Conservation (phyloP, 2,888 invertebrate species). For the Mongoloraphidia duomilia region DNA sequence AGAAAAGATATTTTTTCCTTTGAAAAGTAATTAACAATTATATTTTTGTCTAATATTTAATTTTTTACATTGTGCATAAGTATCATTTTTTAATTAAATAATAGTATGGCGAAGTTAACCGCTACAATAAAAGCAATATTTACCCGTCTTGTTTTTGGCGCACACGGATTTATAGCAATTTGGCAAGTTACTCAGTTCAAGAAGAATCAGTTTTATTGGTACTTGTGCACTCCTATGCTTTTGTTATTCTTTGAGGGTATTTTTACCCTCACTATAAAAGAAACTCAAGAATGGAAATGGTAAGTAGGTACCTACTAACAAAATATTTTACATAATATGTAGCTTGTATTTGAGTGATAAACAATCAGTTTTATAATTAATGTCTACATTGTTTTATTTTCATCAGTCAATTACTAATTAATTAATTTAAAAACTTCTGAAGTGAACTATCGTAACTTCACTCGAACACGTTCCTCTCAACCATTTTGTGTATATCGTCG, state of each 20-base stretch:
- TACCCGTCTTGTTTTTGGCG: constrained; percentile 66
- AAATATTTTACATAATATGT: background rate
- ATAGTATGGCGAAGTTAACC: constrained; percentile 59
- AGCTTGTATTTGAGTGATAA: no score
- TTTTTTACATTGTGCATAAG: no score
- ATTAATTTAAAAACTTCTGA: no score
- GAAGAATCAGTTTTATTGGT: constrained; percentile 65
- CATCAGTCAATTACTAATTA: no score
- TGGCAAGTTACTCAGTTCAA: constrained; percentile 82
- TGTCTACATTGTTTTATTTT: no score
- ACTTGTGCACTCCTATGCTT: constrained; percentile 69
- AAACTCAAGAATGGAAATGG: constrained; percentile 95
- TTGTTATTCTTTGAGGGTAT: constrained; percentile 75
- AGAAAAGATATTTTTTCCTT: no score
- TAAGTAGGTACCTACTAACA: constrained; percentile 38
- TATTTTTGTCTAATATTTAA: no score
- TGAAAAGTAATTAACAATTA: no score
- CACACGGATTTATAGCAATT: constrained; percentile 75
- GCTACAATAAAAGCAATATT: constrained; percentile 72
- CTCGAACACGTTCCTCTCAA: no score
- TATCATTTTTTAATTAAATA: background rate
- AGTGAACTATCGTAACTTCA: no score
- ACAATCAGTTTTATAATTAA: no score
- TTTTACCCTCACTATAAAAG: constrained; percentile 79
- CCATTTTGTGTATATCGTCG: no score